Conservation (phyloP, 2,113 vertebrate genomes). For the Numenius arquata region DNA sequence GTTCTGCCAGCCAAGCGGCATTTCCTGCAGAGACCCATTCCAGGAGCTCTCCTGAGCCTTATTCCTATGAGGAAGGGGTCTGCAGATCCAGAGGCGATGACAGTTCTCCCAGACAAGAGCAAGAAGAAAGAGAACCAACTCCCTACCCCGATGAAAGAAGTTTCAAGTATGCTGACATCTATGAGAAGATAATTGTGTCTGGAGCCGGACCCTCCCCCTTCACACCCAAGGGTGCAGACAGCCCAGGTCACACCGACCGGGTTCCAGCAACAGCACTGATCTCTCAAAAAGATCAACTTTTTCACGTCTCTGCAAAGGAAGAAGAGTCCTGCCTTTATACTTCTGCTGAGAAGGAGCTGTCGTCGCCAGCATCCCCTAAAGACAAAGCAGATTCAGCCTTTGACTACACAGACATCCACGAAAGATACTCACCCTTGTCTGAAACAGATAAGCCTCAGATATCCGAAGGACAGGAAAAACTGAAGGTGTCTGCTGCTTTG, state of each 20-base stretch:
- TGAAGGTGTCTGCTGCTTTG: conserved; percentile 40
- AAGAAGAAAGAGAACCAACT: conserved; percentile 90
- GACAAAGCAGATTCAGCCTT: conserved; percentile 60
- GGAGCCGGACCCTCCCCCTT: conserved; percentile 61
- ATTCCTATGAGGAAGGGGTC: conserved; percentile 15
- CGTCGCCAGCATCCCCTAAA: conserved; percentile 72
- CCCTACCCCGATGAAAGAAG: conserved; percentile 91
- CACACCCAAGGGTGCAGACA: conserved; percentile 1
- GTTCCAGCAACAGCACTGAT: background rate
- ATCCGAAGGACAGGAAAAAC: conserved; percentile 45
- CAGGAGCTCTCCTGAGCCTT: background rate
- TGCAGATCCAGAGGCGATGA: conserved; percentile 57
- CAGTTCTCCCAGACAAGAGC: conserved; percentile 69
- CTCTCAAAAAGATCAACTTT: conserved; percentile 52
- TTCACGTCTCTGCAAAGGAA: conserved; percentile 74
- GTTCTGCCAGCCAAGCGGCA: conserved; percentile 58
- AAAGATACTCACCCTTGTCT: conserved; percentile 9
- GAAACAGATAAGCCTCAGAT: conserved; percentile 13
- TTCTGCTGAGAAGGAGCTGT: conserved; percentile 77
- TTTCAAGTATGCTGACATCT: conserved; percentile 91
- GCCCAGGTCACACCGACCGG: conserved; percentile 50
- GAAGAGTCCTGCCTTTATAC: conserved; percentile 73
- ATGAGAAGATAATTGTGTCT: conserved; percentile 78
- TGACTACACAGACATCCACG: conserved; percentile 64
- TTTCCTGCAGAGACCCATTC: conserved; percentile 47